Base-by-base conservation (phyloP, 2,888 invertebrate species). In the Ectemnius cavifrons region DNA sequence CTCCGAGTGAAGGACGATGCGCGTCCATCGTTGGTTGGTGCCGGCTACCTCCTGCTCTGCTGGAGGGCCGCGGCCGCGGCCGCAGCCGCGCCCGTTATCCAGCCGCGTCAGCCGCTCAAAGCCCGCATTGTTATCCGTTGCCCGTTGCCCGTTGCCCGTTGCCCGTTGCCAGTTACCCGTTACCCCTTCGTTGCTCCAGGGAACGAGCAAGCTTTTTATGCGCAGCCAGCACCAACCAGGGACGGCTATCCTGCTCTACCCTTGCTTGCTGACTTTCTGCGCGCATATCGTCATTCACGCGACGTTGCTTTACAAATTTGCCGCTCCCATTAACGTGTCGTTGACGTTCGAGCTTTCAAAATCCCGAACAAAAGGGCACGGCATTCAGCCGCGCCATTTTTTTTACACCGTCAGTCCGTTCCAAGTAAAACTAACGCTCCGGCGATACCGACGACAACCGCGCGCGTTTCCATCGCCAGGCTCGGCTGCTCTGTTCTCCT, bases 301-400 rank as follows among this genome's bases (percentile, higher is more conserved):
- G 70, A 78, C 72, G 82, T 79, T 80, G 75, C 80, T 79, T 81
- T 82, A 81, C 82, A 83, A 82, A 85, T 83, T 80, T 79, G 71
- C 71, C 77, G 80, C 73, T 80, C 75, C 78, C 80, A 77, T 80
- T 81, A 78, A 78, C 75, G 68, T 59, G 73, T 73, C 78, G 73
- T 64, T 76, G 52, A 65, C 58, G 73, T 73, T 67, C 47, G 76
- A 67, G 74, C 70, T 80, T 79, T 82, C 70, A 66, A 37, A 76
- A 80, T 76, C 68, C 67, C 68, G 72, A 75, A 83, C 77, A 80
- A 78, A 76, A 78, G 83, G 71, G 61, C 20, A 58, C 47, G 18
- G 23, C 57, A 27, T 60, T 27, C 59, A n/a, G 61, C 63, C 61
- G 28, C 71, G 45, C 52, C 27, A 59, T 69, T 37, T 20, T 46